Percentiles rank a stretch among this genome's conserved stretches.
These are phyloP conservation scores for Synergus japonicus DNA, from an alignment of 2,888 invertebrate species.

Conservation along the genomic window DNA sequence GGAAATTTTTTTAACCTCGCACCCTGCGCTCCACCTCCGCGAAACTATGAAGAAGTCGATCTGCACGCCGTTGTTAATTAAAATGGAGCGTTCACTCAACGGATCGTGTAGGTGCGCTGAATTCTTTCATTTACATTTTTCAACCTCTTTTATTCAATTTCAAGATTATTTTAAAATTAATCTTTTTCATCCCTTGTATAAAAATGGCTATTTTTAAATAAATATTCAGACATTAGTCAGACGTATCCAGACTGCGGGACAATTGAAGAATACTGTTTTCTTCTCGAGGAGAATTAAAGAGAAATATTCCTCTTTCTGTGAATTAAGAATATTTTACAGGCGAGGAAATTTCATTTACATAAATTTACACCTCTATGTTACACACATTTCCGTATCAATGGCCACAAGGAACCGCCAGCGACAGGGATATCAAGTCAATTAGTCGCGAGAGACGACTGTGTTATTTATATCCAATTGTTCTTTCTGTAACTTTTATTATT, in stretches of 20 bases:
- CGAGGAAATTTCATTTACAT: constrained; percentile 65
- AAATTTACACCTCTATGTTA: constrained; percentile 70
- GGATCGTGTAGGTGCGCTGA: neutral
- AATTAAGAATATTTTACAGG: neutral
- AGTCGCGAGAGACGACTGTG: neutral
- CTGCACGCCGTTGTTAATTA: constrained; percentile 37
- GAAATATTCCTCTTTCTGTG: constrained; percentile 51
- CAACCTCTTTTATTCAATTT: constrained; percentile 9
- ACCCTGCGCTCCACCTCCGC: constrained; percentile 43
- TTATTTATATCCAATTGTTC: neutral
- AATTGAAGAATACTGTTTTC: neutral
- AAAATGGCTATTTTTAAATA: neutral
- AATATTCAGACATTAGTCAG: neutral
- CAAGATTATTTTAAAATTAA: neutral
- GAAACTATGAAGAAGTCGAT: constrained; percentile 41
- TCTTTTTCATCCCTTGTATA: neutral
- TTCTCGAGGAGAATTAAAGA: constrained; percentile 42
- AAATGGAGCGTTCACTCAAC: constrained; percentile 30
- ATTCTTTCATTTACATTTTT: constrained; percentile 38
- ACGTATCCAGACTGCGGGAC: neutral
- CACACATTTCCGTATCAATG: constrained; percentile 66
- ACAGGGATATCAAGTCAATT: constrained; percentile 49
- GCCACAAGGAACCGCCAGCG: constrained; percentile 45
- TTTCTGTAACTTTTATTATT: neutral
- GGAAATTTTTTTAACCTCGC: constrained; percentile 66